These are phyloP conservation scores for Morus bassanus DNA, from an alignment of 2,797 vertebrate species.

Conservation along the genomic window DNA sequence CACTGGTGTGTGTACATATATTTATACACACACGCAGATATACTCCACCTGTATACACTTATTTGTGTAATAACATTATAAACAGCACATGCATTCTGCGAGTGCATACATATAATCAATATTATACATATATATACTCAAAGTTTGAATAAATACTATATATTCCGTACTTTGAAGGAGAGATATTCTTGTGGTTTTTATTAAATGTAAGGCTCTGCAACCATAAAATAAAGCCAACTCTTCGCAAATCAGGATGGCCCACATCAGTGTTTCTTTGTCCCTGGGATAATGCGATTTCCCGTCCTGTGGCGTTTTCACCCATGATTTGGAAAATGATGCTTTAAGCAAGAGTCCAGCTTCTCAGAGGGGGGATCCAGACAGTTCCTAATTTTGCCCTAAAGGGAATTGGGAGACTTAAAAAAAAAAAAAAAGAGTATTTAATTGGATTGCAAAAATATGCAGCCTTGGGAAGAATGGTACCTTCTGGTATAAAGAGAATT, in stretches of 20 bases:
- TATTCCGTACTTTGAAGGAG: slow-evolving; percentile 54
- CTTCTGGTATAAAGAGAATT: not conserved
- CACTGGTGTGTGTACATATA: slow-evolving; percentile 19
- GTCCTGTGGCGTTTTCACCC: not conserved
- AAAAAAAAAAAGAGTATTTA: not conserved
- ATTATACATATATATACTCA: slow-evolving; percentile 24
- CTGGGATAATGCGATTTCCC: not conserved
- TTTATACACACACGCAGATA: not conserved
- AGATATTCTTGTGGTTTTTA: slow-evolving; percentile 61
- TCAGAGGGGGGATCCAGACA: not conserved
- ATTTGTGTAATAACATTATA: slow-evolving; percentile 49
- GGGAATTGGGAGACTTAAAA: not conserved
- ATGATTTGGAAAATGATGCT: not conserved
- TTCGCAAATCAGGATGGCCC: slow-evolving; percentile 43
- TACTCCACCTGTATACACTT: slow-evolving; percentile 54
- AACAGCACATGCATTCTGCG: slow-evolving; percentile 30
- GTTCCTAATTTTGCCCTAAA: not conserved
- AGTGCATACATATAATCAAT: slow-evolving; percentile 39
- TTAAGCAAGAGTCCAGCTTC: not conserved
- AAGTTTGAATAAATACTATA: slow-evolving; percentile 58
- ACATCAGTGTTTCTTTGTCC: slow-evolving; percentile 47
- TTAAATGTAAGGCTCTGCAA: slow-evolving; percentile 60
- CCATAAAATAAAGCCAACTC: slow-evolving; percentile 55
- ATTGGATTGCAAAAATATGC: not conserved
- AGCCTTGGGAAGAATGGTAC: not conserved